Evolutionary conservation across 2,113 vertebrate genomes (phyloP), one percentile per base, ranked within the genome.

Genomic region (Callopanchax toddi): DNA sequence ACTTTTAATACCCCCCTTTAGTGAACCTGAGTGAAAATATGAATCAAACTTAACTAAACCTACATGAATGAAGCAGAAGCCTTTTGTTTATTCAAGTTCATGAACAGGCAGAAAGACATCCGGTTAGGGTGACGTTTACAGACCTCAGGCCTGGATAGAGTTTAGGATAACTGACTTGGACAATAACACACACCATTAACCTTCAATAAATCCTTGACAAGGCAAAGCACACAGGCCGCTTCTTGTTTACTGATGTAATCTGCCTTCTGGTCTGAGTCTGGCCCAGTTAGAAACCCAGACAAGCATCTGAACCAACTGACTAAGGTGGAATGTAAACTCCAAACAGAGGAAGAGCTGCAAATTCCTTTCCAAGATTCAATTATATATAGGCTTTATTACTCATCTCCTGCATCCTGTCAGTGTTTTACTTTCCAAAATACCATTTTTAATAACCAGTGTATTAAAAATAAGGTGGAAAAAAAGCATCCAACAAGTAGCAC

Each of bases 121-220:
- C 0, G 6, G 36, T 22, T 18, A 5, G 21, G 54, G 21, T 55
- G 34, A 58, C 5, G 67, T 37, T 40, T 51, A 51, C 42, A 57
- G 29, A 56, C 57, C 36, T 29, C n/a, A n/a, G n/a, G n/a, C n/a
- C n/a, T n/a, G n/a, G n/a, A n/a, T n/a, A n/a, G 20, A 2, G 64
- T 59, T 58, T 50, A 51, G 51, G 50, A 34, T 48, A 66, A 71
- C 39, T 32, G 37, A 52, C 43, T 36, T 9, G 43, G 54, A 52
- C 16, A 21, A 21, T 71, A 23, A 65, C 48, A 67, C 44, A 56
- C 23, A 44, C 29, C 25, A 59, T 62, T 58, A 76, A 68, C 57
- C 59, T 71, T 25, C 44, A 44, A 78, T 70, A 72, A 73, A 75
- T 68, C 57, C 54, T 45, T 13, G 4, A 52, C 46, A 72, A 49